phyloP scores from a whole-genome alignment of 2,888 invertebrate genomes.

The Sphaeridia pumilis region DNA sequence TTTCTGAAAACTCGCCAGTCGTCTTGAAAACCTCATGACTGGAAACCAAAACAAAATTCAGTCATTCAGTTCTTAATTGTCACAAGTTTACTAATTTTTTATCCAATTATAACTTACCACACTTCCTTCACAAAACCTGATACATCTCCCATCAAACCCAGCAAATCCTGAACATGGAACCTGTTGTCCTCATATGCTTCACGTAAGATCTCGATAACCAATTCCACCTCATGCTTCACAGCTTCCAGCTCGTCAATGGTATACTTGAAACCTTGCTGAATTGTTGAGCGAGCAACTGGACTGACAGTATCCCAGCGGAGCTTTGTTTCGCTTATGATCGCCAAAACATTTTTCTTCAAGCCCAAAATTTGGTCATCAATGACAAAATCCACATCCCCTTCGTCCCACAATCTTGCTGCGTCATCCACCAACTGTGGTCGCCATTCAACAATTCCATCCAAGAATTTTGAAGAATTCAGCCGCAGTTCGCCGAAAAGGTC shows the following conservation, averaged over 20 bases:
- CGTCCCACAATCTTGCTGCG: too few relatives aligned
- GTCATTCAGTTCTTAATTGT: too few relatives aligned
- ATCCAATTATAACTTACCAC: neutral
- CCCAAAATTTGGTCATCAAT: neutral
- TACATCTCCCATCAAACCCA: neutral
- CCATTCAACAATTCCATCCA: slow-evolving; percentile 37
- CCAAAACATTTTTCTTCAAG: neutral
- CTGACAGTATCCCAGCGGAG: slow-evolving; percentile 13
- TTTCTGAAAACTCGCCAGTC: neutral
- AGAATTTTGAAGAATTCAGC: slow-evolving; percentile 37
- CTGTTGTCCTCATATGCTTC: slow-evolving; percentile 35
- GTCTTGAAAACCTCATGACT: too few relatives aligned
- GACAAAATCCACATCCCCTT: too few relatives aligned
- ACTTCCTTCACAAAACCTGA: slow-evolving; percentile 20
- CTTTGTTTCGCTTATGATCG: neutral
- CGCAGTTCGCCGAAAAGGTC: slow-evolving; percentile 35
- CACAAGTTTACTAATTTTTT: too few relatives aligned
- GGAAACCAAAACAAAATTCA: too few relatives aligned
- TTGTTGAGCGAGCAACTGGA: neutral
- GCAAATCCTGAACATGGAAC: slow-evolving; percentile 33
- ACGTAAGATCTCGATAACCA: slow-evolving; percentile 17
- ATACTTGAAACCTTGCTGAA: slow-evolving; percentile 16
- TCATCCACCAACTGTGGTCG: slow-evolving; percentile 35
- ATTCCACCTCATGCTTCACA: slow-evolving; percentile 28
- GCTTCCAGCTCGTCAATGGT: slow-evolving; percentile 18